Evolutionary conservation across 37 sponge, comb jelly and placozoan genomes (phyloP), one percentile per base, ranked within the genome.

Genomic region (Theonella swinhoei): DNA sequence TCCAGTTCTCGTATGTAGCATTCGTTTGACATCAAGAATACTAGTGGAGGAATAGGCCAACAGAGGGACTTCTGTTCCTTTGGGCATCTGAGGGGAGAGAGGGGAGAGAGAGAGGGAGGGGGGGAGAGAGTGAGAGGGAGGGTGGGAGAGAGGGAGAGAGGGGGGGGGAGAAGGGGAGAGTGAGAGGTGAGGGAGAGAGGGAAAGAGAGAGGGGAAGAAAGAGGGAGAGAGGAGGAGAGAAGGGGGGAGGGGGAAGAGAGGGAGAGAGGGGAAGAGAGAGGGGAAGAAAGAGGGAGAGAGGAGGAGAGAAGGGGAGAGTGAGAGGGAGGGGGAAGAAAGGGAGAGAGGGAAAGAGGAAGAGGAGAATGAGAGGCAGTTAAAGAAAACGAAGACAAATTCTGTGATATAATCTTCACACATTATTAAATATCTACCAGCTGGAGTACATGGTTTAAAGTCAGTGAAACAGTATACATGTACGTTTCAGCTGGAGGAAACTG

Each of bases 61-160:
- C 68, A 93, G 62, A 1, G 47, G 80, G 4, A 93, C 54, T 39
- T 93, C 93, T 11, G 90, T 69, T 23, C 93, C 93, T 62, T 86
- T 76, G 30, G 89, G 40, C 68, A 93, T 70, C 93, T 93, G 60
- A 34, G 28, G 30, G 79, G 17, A 58, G 19, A 17, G 33, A 69
- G 70, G 33, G 36, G 33, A 33, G 70, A 30, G 1, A 33, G 36
- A 23, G 33, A 1, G 36, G 29, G 70, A 33, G 36, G 4, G 70
- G 33, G 35, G 1, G 33, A 26, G 33, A 29, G 33, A 26, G 70
- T 23, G 33, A 32, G 62, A 70, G 61, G 70, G 32, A 14, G 66
- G 24, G 54, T 9, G 67, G 35, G 2, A 24, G 41, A 78, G 39
- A 20, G n/a, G 19, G 39, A 29, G 40, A 11, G 39, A 20, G 63